Base-by-base conservation (phyloP, 1,140 invertebrate genomes). In the Elysia chlorotica region DNA sequence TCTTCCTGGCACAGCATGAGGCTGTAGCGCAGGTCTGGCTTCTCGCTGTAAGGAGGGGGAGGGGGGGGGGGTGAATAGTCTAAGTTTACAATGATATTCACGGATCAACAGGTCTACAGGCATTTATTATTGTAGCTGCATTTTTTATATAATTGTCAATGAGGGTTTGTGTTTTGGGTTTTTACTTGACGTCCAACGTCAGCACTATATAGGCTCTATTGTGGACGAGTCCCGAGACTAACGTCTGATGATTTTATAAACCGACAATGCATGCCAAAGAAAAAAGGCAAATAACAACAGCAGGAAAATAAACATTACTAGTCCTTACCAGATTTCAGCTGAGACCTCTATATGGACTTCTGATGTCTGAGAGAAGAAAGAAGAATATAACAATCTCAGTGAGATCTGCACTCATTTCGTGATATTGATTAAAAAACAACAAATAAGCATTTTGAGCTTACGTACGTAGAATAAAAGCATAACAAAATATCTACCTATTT, bases 1-100 rank as follows among this genome's bases (percentile, higher is more conserved):
- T 89, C 88, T 71, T 88, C 83, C n/a, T 87, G 77, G 78, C 86
- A 88, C 37, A 89, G 74, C 0, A 83, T 80, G 35, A 83, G 67
- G 74, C 83, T 83, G 73, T 81, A 84, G 5, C 81, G 63, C 23
- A 84, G 74, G 57, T 79, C 65, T 0, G 81, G 73, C n/a, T 76
- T 70, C 62, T 57, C 63, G 36, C 79, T 81, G 35, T 2, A 66
- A 72, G 3, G 21, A 48, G 28, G 25, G 36, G 69, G 48, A 37
- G 21, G 2, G 25, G 1, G 17, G 30, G 33, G 19, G 1, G 30
- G 38, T 56, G n/a, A n/a, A n/a, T n/a, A n/a, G n/a, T 48, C 10
- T 48, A 10, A 48, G n/a, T 14, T 14, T 48, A 48, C 28, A 53
- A 23, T 23, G 48, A 68, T n/a, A 23, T n/a, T 17, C 2, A 28